Evolutionary conservation across 2,888 invertebrate species (phyloP).

Genomic region (Cryptocheilus praepositus): DNA sequence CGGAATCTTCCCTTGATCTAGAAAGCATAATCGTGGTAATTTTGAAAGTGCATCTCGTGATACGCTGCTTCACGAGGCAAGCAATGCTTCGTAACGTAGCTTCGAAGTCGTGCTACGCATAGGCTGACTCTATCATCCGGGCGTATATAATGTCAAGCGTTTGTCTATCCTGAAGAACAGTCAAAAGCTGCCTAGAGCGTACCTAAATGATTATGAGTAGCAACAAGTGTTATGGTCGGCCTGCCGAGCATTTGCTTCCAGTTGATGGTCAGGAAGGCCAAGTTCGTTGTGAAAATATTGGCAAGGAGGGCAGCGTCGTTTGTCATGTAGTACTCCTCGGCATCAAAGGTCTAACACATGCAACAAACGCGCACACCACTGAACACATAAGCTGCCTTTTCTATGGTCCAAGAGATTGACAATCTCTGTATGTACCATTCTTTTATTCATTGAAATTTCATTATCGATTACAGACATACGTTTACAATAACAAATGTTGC

Average conservation of each 20-base stretch:
- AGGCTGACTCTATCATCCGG: neutral
- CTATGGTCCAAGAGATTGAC: constrained; percentile 31
- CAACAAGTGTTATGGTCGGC: constrained; percentile 93
- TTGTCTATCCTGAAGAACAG: constrained; percentile 27
- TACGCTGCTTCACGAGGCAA: neutral
- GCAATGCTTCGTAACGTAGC: neutral
- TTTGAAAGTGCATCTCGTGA: neutral
- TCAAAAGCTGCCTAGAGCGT: constrained; percentile 71
- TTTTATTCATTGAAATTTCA: constrained; percentile 11
- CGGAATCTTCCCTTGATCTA: constrained; percentile 94
- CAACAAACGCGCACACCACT: constrained; percentile 69
- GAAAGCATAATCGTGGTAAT: constrained; percentile 29
- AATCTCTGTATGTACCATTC: constrained; percentile 20
- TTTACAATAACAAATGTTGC: constrained; percentile 16
- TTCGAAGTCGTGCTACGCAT: constrained; percentile 7
- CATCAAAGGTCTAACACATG: constrained; percentile 88
- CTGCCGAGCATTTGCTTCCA: constrained; percentile 98
- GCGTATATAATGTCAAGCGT: constrained; percentile 9
- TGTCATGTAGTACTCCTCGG: constrained; percentile 96
- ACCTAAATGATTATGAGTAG: constrained; percentile 90
- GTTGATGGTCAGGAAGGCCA: constrained; percentile 96
- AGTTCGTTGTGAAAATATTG: constrained; percentile 94
- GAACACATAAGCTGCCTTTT: constrained; percentile 51
- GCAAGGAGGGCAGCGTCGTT: constrained; percentile 96
- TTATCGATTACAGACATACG: neutral